A percentile compares a stretch with the other conserved stretches of the same genome.
Conservation (phyloP, 2,797 vertebrate genomes). For the Protonibea diacanthus region DNA sequence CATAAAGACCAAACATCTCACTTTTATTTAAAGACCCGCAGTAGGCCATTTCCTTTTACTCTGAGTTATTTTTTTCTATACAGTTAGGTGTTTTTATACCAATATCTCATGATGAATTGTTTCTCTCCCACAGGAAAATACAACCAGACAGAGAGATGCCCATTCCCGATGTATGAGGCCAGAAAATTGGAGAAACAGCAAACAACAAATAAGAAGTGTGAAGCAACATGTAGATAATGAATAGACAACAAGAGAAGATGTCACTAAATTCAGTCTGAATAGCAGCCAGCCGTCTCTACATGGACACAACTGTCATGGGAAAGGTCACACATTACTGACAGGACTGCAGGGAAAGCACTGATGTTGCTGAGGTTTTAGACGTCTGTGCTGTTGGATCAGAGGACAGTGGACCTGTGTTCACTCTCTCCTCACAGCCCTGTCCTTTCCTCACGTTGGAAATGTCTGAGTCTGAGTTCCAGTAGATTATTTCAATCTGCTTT, state of each 20-base stretch:
- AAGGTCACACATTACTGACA: conserved; percentile 10
- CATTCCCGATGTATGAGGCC: conserved; percentile 52
- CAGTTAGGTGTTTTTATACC: not conserved
- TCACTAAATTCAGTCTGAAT: not conserved
- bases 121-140: conserved; percentile 65
- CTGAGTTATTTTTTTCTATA: not conserved
- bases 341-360: conserved; percentile 1
- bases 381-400: conserved; percentile 10
- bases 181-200: conserved; percentile 2
- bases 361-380: conserved; percentile 3
- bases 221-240: not conserved
- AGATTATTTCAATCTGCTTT: conserved; percentile 1
- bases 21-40: not conserved
- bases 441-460: conserved; percentile 1
- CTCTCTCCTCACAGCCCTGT: conserved; percentile 2
- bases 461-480: not conserved
- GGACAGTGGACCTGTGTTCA: conserved; percentile 1
- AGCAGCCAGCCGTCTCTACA: not conserved
- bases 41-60: not conserved
- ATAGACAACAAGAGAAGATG: conserved; percentile 10
- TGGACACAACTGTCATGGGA: conserved; percentile 17
- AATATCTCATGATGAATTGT: not conserved
- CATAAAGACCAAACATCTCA: not conserved
- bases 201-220: not conserved
- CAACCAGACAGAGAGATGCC: conserved; percentile 45